Conservation (phyloP, 2,113 vertebrate genomes). For the Chionis minor region DNA sequence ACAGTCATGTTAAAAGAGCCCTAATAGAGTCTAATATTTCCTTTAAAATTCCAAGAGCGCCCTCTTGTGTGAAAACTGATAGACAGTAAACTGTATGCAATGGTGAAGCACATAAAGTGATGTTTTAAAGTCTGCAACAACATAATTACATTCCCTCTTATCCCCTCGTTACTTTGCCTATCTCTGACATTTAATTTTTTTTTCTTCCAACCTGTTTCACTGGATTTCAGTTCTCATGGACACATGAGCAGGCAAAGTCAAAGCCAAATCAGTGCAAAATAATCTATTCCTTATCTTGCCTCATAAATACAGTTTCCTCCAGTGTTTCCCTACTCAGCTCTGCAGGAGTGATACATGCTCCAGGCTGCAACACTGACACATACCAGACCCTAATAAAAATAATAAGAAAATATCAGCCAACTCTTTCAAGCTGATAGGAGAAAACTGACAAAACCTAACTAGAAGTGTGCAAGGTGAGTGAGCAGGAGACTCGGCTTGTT, state of each 20-base stretch:
- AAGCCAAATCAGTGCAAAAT: background rate
- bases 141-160: background rate
- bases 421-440: background rate
- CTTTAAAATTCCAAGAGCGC: constrained; percentile 69
- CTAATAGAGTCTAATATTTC: background rate
- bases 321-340: background rate
- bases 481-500: background rate
- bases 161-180: background rate
- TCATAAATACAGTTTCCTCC: background rate
- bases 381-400: background rate
- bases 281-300: constrained; percentile 1
- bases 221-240: background rate
- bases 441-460: background rate
- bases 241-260: background rate
- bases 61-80: constrained; percentile 62
- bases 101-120: fast-evolving
- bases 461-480: background rate
- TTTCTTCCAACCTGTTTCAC: background rate
- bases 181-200: background rate
- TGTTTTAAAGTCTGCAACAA: background rate
- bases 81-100: fast-evolving
- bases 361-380: background rate
- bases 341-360: background rate
- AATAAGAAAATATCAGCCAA: background rate
- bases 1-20: background rate